Base-by-base conservation (phyloP, 2,888 invertebrate species). In the Lasioglossum malachurum region DNA sequence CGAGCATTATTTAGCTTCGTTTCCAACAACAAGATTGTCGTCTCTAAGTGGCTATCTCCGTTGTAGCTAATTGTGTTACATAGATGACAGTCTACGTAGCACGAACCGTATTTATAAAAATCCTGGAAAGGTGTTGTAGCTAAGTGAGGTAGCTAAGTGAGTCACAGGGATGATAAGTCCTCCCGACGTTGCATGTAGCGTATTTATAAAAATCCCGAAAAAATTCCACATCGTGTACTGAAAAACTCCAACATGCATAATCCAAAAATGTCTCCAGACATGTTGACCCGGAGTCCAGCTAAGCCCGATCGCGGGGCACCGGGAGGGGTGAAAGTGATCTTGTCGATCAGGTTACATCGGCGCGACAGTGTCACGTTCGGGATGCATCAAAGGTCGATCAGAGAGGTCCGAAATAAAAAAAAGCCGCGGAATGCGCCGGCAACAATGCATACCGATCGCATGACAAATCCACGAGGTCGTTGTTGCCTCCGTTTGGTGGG, bases 391-490 rank as follows among this genome's bases (percentile, higher is more conserved):
- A 90, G 86, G 91, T 88, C 88, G 85, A 91, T 90, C 88, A 87
- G 88, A 88, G 83, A 81, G 84, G 86, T 87, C 76, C 38, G 41
- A 75, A 82, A 69, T 57, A 75, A 87, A 86, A 79, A 75, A 83
- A 82, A 31, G 16, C 16, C 8, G 19, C 31, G 64, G 64, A 84
- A 79, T 78, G 82, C 82, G 78, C 75, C 49, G 80, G 74, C 81
- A 87, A 83, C 83, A 83, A 87, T 87, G 80, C 79, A 80, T 71
- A 81, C 78, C 77, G 80, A 82, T 60, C 75, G 80, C 80, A 86
- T 86, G 87, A 91, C 87, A 88, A 91, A 86, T 67, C 80, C 87
- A 91, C 89, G 88, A 90, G 90, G 92, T 90, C 88, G 85, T 90
- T 91, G 90, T 91, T 91, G 86, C 79, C 89, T 89, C 86, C 87